phyloP scores from a whole-genome alignment of 2,797 vertebrate genomes.

The Tenualosa thibaudeaui region DNA sequence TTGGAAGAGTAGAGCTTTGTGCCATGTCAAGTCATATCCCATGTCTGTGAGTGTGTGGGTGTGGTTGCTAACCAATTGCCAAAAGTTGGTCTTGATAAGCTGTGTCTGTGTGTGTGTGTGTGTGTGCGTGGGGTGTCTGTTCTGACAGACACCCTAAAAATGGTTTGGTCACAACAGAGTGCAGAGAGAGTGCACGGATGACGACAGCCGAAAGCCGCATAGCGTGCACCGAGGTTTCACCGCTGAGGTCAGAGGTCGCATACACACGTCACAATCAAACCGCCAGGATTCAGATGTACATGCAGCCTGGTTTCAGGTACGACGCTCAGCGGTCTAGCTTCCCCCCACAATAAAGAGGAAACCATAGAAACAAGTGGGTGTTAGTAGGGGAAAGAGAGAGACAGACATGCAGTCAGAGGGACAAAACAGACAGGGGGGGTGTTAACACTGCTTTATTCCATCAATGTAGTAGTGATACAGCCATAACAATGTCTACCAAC shows the following conservation, averaged over 20 bases:
- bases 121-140: neutral
- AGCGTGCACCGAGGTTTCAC: neutral
- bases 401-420: no score
- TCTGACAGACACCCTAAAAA: neutral
- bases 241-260: neutral
- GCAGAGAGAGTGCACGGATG: neutral
- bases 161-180: no score
- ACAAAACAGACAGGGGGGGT: no score
- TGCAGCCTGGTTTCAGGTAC: neutral
- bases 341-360: conserved; percentile 8
- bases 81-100: neutral
- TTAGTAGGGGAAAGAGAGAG: neutral
- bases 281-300: neutral
- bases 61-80: neutral
- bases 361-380: neutral
- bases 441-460: no score
- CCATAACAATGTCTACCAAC: no score
- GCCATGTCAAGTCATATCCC: neutral
- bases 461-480: no score
- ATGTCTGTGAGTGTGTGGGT: neutral
- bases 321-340: neutral
- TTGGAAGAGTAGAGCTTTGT: neutral
- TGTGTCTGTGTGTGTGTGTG: neutral
- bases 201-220: neutral
- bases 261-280: neutral